Evolutionary conservation across 2,113 vertebrate genomes (phyloP).

Genomic region (Siphamia tubifer): DNA sequence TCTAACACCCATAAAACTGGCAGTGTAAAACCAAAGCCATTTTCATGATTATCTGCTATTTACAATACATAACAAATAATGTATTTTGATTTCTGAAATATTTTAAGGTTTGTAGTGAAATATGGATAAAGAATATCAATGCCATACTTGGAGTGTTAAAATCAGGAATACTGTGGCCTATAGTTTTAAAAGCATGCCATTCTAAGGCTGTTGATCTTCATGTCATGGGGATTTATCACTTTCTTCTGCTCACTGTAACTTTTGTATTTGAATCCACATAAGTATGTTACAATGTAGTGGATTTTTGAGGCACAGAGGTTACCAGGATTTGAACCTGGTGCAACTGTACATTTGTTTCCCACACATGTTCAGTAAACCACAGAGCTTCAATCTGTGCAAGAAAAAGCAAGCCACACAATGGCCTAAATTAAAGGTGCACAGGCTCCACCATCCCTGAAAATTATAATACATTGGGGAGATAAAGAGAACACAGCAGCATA

Average conservation of each 20-base stretch:
- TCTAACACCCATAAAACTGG: slow-evolving; percentile 13
- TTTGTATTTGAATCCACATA: slow-evolving; percentile 33
- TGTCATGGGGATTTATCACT: neutral
- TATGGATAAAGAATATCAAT: slow-evolving; percentile 4
- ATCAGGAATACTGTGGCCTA: slow-evolving; percentile 34
- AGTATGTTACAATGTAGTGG: slow-evolving; percentile 35
- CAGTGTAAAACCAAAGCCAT: slow-evolving; percentile 70
- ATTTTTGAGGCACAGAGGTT: slow-evolving; percentile 41
- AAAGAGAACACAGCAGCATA: slow-evolving; percentile 92
- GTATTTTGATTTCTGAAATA: slow-evolving; percentile 1
- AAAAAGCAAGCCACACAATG: slow-evolving; percentile 7
- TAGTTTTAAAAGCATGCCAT: slow-evolving; percentile 21
- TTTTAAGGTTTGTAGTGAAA: slow-evolving; percentile 48
- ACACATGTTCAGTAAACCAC: neutral
- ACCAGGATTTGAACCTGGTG: slow-evolving; percentile 9
- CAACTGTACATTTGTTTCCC: slow-evolving; percentile 3
- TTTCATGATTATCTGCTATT: neutral
- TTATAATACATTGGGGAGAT: slow-evolving; percentile 83
- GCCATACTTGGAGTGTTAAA: slow-evolving; percentile 52
- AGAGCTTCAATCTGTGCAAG: neutral
- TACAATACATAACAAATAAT: slow-evolving; percentile 7
- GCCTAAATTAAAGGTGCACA: neutral
- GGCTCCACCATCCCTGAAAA: neutral
- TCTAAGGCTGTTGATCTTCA: neutral
- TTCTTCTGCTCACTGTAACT: slow-evolving; percentile 2